phyloP scores from a whole-genome alignment of 1,140 invertebrate species.

The Papilio xuthus region DNA sequence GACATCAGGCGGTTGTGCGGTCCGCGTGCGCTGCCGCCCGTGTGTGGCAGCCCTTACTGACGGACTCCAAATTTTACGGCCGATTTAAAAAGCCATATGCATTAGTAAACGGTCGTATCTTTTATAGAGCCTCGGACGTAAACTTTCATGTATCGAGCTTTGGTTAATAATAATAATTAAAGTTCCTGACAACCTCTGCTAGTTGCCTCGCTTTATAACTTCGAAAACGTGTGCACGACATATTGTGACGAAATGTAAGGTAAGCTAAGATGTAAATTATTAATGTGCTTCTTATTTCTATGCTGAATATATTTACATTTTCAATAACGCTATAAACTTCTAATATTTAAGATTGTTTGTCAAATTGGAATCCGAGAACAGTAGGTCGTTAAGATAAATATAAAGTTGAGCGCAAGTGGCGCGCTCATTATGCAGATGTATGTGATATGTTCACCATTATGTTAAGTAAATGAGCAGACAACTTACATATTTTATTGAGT shows the following conservation, averaged over 20 bases:
- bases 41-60: background rate
- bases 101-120: slow-evolving; percentile 30
- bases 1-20: background rate
- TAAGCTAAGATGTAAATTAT: too few species aligned
- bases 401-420: background rate
- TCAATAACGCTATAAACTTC: background rate
- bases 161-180: slow-evolving; percentile 20
- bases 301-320: background rate
- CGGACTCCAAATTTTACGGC: slow-evolving; percentile 28
- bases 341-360: slow-evolving; percentile 6
- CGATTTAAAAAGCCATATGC: slow-evolving; percentile 26
- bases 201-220: background rate
- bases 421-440: background rate
- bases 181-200: background rate
- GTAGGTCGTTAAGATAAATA: background rate
- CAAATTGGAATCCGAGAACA: background rate
- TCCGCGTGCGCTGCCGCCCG: too few species aligned
- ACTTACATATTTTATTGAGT: slow-evolving; percentile 11
- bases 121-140: slow-evolving; percentile 23
- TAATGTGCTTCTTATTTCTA: background rate
- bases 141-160: slow-evolving; percentile 27
- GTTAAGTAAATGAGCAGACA: background rate
- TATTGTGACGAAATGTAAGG: too few species aligned
- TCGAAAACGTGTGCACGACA: background rate
- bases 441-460: background rate